Evolutionary conservation across 2,797 vertebrate species (phyloP), one percentile per base, ranked within the genome.

Genomic region (Melopsittacus undulatus): DNA sequence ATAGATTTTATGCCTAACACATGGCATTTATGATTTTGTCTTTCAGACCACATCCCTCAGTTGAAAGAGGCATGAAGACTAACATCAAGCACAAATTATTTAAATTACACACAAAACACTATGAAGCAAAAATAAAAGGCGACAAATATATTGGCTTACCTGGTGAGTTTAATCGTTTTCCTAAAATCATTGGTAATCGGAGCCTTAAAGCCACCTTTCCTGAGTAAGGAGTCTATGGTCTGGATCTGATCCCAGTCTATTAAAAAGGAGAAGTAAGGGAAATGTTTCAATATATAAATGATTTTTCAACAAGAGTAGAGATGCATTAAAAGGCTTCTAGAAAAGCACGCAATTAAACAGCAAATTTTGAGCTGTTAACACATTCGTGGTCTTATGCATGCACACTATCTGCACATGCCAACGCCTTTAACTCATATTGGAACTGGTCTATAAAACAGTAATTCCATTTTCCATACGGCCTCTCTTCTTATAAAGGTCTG

Each of bases 181-280:
- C 98, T 98, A 98, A 98, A 98, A 94, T 98, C 98, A 98, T 97
- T 98, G 95, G 98, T 98, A 95, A 98, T 98, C 3, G 98, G 98
- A 97, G 98, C 98, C 97, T 98, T 98, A 97, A 98, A 98, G 94
- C 98, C 98, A 97, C 98, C 98, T 98, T 98, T 98, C 97, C 98
- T 98, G 97, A 98, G 98, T 96, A 98, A 98, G 97, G 98, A 98
- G 95, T 98, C 98, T 98, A 98, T 98, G 91, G 98, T 98, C 97
- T 98, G 98, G 96, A 98, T 98, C 97, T 98, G 98, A 98, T 98
- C 98, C 98, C 98, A 98, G 97, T 98, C 98, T 98, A 89, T 95
- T 92, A 81, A 95, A 92, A 97, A 97, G 92, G 0, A 92, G 90
- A 90, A 95, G 70, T 59, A 93, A 76, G 63, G 11, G 24, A 80